Evolutionary conservation across 1,140 invertebrate species (phyloP), one percentile per base, ranked within the genome.

Genomic region (Cepaea nemoralis): DNA sequence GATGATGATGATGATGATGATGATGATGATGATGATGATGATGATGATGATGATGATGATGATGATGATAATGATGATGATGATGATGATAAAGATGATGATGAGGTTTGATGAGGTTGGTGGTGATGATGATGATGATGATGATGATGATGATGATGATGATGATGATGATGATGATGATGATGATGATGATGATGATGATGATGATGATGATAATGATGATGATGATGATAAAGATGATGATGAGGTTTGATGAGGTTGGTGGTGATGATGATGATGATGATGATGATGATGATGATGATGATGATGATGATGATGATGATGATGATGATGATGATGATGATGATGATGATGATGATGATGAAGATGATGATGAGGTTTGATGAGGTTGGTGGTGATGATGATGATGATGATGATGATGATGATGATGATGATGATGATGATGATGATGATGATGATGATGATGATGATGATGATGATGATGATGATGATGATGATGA

Each of bases 391-490:
- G 63, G 10, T 27, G 63, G 12, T 10, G 63, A 31, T 35, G 63
- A 31, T 67, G 63, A 31, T 67, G 63, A 31, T 67, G 63, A 31
- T 67, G 63, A 31, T 67, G 63, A 31, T 67, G 63, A 31, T 67
- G 63, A 31, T 67, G 63, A 31, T 67, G 63, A 31, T 67, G 63
- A 12, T 67, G 63, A 31, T 67, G 63, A 12, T 67, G 63, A 31
- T 67, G 63, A 31, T 67, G 63, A 31, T 67, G 63, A 31, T 67
- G 63, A 31, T 67, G 63, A 67, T 67, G 63, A 67, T 67, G 63
- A 67, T 67, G 63, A 35, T 67, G 63, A 8, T 35, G 63, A 35
- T 67, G 63, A 35, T 67, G 63, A 35, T 67, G 63, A 35, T 35
- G 63, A 35, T 67, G 63, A 35, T 67, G 6, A 35, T 67, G 63